These are phyloP conservation scores for Todiramphus chloris DNA, from an alignment of 2,113 vertebrate species.

Conservation along the genomic window DNA sequence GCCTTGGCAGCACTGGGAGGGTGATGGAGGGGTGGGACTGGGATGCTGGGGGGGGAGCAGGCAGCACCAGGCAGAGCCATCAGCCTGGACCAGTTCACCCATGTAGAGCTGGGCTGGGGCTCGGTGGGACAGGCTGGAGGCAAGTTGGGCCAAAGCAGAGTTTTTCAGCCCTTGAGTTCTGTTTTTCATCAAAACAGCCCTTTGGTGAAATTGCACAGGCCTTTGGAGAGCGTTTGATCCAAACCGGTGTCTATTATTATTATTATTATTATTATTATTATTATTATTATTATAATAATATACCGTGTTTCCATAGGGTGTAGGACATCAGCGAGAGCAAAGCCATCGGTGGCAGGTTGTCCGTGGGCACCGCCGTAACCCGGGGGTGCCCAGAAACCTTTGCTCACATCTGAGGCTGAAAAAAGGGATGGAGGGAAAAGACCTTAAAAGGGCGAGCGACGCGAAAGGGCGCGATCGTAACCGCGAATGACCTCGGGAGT, in stretches of 20 bases:
- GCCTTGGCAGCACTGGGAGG: not conserved
- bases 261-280: not conserved
- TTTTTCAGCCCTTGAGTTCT: not conserved
- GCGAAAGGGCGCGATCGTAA: not conserved
- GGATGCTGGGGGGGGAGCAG: not conserved
- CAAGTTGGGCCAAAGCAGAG: not conserved
- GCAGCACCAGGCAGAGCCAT: not conserved
- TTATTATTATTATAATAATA: no score
- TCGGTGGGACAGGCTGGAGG: not conserved
- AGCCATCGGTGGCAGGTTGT: not conserved
- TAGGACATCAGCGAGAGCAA: not conserved
- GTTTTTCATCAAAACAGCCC: not conserved
- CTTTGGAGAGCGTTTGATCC: not conserved
- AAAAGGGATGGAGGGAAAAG: no score
- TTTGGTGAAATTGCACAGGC: not conserved
- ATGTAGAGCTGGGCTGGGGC: rapidly evolving
- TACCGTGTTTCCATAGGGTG: not conserved
- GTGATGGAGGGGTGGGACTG: not conserved
- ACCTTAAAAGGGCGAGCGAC: not conserved
- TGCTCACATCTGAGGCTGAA: no score
- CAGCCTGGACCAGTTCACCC: not conserved
- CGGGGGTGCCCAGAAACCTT: no score
- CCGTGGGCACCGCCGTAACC: not conserved
- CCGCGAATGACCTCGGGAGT: not conserved
- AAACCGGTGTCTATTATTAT: not conserved